Evolutionary conservation across 1,140 invertebrate genomes (phyloP).

Genomic region (Ditylenchus dipsaci): DNA sequence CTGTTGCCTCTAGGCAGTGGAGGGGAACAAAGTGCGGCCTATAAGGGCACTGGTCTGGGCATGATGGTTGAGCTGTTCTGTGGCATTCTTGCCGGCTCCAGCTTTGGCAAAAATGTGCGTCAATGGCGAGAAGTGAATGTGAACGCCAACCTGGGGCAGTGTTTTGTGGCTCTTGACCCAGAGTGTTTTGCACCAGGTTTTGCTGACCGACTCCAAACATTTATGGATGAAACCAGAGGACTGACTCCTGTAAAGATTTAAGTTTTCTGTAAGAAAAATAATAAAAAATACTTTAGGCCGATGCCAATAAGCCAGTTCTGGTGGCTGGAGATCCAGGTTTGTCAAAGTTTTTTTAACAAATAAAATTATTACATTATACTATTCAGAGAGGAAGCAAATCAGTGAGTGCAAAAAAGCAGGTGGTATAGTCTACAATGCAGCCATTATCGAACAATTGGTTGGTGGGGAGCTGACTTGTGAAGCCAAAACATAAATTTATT

Average conservation of each 20-base stretch:
- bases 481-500: neutral
- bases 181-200: conserved; percentile 76
- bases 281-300: conserved; percentile 61
- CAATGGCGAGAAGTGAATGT: conserved; percentile 69
- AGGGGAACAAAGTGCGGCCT: conserved; percentile 68
- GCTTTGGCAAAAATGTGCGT: conserved; percentile 66
- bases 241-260: conserved; percentile 58
- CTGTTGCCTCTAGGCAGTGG: conserved; percentile 78
- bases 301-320: conserved; percentile 69
- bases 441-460: conserved; percentile 4
- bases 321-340: conserved; percentile 73
- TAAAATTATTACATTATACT: too few species aligned
- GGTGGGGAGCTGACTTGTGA: neutral
- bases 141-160: conserved; percentile 78
- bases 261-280: neutral
- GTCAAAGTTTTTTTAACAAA: too few species aligned
- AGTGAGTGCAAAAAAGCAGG: conserved; percentile 67
- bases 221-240: conserved; percentile 61
- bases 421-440: conserved; percentile 70
- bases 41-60: conserved; percentile 76
- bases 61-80: conserved; percentile 75
- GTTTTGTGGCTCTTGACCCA: conserved; percentile 83
- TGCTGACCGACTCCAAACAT: conserved; percentile 68
- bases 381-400: conserved; percentile 67
- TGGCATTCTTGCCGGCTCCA: conserved; percentile 60